A percentile compares a stretch with the other conserved stretches of the same genome.
phyloP scores from a whole-genome alignment of 2,888 invertebrate genomes.

The Merodon equestris region DNA sequence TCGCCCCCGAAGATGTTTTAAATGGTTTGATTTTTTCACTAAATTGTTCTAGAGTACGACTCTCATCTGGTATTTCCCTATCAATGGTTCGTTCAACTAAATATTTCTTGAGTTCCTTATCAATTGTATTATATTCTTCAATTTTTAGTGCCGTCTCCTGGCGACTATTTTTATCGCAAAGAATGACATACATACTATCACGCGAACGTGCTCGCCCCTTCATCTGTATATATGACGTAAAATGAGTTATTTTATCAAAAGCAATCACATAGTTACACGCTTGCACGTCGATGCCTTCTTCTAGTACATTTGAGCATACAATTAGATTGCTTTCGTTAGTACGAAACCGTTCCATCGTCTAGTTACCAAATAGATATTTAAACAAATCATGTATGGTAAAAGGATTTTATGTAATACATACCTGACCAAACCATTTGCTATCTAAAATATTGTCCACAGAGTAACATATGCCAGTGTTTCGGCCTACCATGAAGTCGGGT shows the following conservation, averaged over 20 bases:
- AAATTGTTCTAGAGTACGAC: conserved; percentile 82
- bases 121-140: conserved; percentile 79
- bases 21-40: conserved; percentile 75
- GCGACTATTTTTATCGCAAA: conserved; percentile 78
- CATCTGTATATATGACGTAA: conserved; percentile 92
- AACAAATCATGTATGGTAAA: too few relatives aligned
- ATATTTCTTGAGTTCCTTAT: conserved; percentile 81
- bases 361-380: too few relatives aligned
- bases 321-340: conserved; percentile 83
- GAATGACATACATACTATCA: conserved; percentile 82
- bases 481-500: conserved; percentile 87
- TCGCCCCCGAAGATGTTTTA: conserved; percentile 72
- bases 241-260: conserved; percentile 85
- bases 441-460: conserved; percentile 74
- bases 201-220: conserved; percentile 90
- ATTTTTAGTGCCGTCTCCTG: conserved; percentile 77
- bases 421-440: conserved; percentile 72
- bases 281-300: conserved; percentile 93
- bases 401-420: conserved; percentile 56
- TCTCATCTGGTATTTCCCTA: conserved; percentile 80
- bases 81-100: conserved; percentile 81
- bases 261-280: conserved; percentile 89
- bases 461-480: conserved; percentile 68
- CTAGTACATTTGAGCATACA: conserved; percentile 89
- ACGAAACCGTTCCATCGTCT: conserved; percentile 81